Conservation (phyloP, 64 coral and sea anemone genomes). For the Orbicella faveolata region DNA sequence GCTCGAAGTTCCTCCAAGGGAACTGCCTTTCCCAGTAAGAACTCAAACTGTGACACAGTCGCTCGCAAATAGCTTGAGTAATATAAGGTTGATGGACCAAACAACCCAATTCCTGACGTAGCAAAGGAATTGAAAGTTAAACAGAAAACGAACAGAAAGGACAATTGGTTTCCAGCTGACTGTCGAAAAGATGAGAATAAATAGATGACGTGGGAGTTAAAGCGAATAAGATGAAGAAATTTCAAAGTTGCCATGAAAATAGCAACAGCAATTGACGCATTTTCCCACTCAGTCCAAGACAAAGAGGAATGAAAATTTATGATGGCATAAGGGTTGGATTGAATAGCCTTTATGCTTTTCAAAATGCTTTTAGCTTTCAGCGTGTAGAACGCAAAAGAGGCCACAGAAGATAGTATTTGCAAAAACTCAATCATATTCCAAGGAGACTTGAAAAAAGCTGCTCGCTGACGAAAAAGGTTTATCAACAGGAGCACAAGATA, state of each 20-base stretch:
- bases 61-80: not conserved
- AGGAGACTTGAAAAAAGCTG: not conserved
- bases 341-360: not conserved
- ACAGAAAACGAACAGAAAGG: not conserved
- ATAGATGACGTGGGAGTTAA: not conserved
- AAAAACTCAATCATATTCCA: constrained; percentile 13
- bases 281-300: not conserved
- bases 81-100: not conserved
- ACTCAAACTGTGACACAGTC: not conserved
- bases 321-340: not conserved
- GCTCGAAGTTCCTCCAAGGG: not conserved
- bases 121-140: not conserved
- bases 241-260: constrained; percentile 13
- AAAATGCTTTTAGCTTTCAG: constrained; percentile 5
- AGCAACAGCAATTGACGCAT: not conserved
- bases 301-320: not conserved
- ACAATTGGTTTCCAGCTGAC: not conserved
- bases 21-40: not conserved
- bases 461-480: not conserved
- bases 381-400: not conserved
- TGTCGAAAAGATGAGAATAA: constrained; percentile 7
- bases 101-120: not conserved
- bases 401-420: not conserved
- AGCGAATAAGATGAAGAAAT: constrained; percentile 1
- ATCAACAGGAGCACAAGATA: not conserved